These are phyloP conservation scores for Tor tambroides DNA, from an alignment of 2,113 vertebrate species.

Conservation along the genomic window DNA sequence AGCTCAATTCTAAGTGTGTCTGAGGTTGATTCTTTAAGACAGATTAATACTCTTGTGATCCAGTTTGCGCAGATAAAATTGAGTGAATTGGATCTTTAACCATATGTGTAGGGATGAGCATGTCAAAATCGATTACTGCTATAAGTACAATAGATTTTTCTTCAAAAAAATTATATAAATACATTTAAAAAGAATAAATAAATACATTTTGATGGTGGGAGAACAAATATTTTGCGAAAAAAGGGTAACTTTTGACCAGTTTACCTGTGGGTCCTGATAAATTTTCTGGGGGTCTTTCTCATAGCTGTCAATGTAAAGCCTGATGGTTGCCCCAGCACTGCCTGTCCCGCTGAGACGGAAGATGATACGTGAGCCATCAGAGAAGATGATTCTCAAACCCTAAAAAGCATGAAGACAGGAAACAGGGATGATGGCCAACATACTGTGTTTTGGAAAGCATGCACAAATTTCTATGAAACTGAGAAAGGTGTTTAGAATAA, in stretches of 20 bases:
- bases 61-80: slow-evolving; percentile 44
- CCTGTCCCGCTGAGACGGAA: slow-evolving; percentile 97
- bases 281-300: slow-evolving; percentile 93
- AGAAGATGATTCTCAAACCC: slow-evolving; percentile 94
- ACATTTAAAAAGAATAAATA: too few species aligned
- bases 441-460: slow-evolving; percentile 2
- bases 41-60: slow-evolving; percentile 34
- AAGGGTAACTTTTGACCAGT: background rate
- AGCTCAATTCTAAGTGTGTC: background rate
- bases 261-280: slow-evolving; percentile 91
- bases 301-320: slow-evolving; percentile 98
- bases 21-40: slow-evolving; percentile 46
- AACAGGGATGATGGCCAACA: slow-evolving; percentile 19
- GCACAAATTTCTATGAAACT: background rate
- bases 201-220: background rate
- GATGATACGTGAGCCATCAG: slow-evolving; percentile 94
- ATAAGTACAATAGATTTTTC: background rate
- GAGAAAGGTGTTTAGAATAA: background rate
- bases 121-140: slow-evolving; percentile 32
- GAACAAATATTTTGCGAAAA: background rate
- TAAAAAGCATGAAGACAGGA: slow-evolving; percentile 63
- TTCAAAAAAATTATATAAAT: background rate
- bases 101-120: slow-evolving; percentile 10
- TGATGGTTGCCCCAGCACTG: slow-evolving; percentile 92
- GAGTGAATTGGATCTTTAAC: background rate